Conservation (phyloP, 2,888 invertebrate species). For the Luperina testacea region DNA sequence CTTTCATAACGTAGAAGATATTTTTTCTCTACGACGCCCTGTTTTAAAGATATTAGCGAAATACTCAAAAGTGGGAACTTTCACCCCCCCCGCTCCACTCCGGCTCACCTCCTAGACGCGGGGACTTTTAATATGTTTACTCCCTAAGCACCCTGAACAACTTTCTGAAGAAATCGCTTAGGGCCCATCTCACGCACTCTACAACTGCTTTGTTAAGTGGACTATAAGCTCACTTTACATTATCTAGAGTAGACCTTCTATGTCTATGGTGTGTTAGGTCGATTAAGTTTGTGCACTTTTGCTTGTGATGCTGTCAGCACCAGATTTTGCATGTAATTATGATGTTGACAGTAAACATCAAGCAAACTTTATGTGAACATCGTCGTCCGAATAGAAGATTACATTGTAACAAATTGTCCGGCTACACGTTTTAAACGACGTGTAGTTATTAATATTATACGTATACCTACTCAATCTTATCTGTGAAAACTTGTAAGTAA, state of each 20-base stretch:
- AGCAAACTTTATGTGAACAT: slow-evolving; percentile 81
- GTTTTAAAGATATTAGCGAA: too few relatives aligned
- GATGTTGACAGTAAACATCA: slow-evolving; percentile 71
- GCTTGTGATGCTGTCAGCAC: slow-evolving; percentile 74
- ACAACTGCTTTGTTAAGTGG: too few relatives aligned
- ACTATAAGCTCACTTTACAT: too few relatives aligned
- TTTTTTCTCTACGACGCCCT: too few relatives aligned
- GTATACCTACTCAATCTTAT: slow-evolving; percentile 11
- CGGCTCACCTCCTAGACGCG: too few relatives aligned
- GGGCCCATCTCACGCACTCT: too few relatives aligned
- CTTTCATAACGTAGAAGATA: too few relatives aligned
- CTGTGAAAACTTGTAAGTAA: background rate
- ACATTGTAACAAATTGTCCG: slow-evolving; percentile 82
- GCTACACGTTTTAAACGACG: slow-evolving; percentile 74
- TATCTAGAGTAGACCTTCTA: background rate
- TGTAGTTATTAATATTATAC: slow-evolving; percentile 69
- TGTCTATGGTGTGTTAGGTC: background rate
- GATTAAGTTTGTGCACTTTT: slow-evolving; percentile 49
- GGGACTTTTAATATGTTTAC: too few relatives aligned
- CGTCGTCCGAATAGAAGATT: slow-evolving; percentile 80
- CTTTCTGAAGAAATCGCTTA: too few relatives aligned
- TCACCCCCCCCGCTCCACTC: too few relatives aligned
- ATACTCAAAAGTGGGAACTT: too few relatives aligned
- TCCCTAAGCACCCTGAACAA: too few relatives aligned
- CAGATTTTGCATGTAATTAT: slow-evolving; percentile 7